These are phyloP conservation scores for Nomada fabriciana DNA, from an alignment of 2,888 invertebrate species.

Conservation along the genomic window DNA sequence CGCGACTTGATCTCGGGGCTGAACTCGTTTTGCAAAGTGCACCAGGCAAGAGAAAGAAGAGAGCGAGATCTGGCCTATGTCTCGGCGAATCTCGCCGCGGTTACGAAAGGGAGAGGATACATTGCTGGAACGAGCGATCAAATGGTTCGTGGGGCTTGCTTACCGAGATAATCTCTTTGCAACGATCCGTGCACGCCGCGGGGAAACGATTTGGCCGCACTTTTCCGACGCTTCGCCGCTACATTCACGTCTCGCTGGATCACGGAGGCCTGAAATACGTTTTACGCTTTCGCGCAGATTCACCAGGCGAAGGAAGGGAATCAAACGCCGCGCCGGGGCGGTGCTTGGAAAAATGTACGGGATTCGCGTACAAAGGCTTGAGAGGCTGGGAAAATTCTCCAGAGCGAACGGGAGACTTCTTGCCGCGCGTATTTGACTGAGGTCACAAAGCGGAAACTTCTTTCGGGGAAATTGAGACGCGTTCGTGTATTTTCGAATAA, in stretches of 20 bases:
- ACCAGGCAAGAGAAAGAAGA: conserved; percentile 36
- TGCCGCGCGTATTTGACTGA: conserved; percentile 49
- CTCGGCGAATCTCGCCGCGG: conserved; percentile 43
- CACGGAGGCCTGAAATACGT: conserved; percentile 61
- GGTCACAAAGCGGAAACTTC: conserved; percentile 50
- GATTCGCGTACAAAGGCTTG: conserved; percentile 52
- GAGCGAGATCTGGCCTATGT: conserved; percentile 52
- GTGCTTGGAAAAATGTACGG: conserved; percentile 49
- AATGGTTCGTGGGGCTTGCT: conserved; percentile 71
- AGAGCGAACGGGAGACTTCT: conserved; percentile 5
- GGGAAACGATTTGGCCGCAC: conserved; percentile 67
- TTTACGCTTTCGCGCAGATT: conserved; percentile 62
- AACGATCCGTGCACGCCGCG: conserved; percentile 63
- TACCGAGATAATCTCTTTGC: conserved; percentile 74
- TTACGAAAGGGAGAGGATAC: conserved; percentile 45
- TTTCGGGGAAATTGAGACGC: conserved; percentile 54
- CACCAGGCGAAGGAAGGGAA: conserved; percentile 20
- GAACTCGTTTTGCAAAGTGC: conserved; percentile 71
- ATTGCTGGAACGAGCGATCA: conserved; percentile 67
- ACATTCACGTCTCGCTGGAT: conserved; percentile 42
- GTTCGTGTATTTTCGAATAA: conserved; percentile 50
- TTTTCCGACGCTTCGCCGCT: conserved; percentile 49
- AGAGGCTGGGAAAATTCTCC: conserved; percentile 39
- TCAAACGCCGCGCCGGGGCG: not conserved
- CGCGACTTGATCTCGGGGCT: conserved; percentile 50